phyloP scores from a whole-genome alignment of 2,113 vertebrate species.

The Todiramphus chloris region DNA sequence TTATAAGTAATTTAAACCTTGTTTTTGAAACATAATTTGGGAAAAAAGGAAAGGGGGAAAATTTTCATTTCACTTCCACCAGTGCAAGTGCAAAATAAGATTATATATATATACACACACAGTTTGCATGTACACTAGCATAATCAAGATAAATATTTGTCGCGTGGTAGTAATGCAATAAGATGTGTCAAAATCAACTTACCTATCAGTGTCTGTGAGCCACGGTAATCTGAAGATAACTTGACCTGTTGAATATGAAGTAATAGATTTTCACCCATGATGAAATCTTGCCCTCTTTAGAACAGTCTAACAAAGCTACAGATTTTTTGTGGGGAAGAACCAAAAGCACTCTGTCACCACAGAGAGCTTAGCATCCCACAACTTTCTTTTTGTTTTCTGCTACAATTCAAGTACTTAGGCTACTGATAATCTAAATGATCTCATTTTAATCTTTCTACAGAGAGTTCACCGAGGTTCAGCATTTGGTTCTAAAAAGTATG shows the following conservation, averaged over 20 bases:
- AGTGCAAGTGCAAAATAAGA: not conserved
- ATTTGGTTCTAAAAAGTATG: not conserved
- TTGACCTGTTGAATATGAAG: constrained; percentile 27
- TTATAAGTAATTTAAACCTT: not conserved
- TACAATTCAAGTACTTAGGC: not conserved
- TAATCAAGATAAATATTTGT: not conserved
- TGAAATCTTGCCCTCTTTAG: not conserved
- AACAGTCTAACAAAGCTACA: not conserved
- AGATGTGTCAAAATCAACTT: not conserved
- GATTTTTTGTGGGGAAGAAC: not conserved
- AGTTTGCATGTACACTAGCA: not conserved
- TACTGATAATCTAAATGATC: not conserved
- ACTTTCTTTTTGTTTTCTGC: not conserved
- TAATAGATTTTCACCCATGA: not conserved
- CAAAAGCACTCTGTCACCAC: not conserved
- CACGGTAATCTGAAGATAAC: not conserved
- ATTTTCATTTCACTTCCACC: not conserved
- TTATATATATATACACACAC: not conserved
- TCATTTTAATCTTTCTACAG: not conserved
- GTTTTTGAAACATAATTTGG: not conserved
- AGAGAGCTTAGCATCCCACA: not conserved
- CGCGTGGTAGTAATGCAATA: not conserved
- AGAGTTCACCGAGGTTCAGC: not conserved
- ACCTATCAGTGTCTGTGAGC: not conserved
- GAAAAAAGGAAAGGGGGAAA: not conserved